Evolutionary conservation across 2,113 vertebrate species (phyloP).

Genomic region (Cisticola juncidis): DNA sequence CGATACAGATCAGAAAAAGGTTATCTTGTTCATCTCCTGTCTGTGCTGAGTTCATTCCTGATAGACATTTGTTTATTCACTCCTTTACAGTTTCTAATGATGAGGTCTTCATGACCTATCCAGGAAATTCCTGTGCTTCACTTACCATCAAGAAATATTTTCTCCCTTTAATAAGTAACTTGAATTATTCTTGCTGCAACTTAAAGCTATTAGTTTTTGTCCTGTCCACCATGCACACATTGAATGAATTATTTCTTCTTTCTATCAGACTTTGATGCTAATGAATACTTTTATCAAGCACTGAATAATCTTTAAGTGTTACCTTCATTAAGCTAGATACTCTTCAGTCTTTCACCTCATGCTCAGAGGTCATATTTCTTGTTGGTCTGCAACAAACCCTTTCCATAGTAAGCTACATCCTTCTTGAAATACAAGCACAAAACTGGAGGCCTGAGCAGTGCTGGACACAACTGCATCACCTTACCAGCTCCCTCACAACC

Average conservation of each 20-base stretch:
- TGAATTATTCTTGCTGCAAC: not conserved
- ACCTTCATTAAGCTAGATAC: not conserved
- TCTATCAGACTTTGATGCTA: not conserved
- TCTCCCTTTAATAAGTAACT: constrained; percentile 43
- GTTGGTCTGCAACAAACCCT: not conserved
- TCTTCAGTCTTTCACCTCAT: not conserved
- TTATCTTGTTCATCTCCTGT: not conserved
- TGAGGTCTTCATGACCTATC: constrained; percentile 39
- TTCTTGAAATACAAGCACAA: not conserved
- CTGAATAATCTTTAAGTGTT: not conserved
- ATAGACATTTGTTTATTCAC: constrained; percentile 22
- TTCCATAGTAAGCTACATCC: not conserved
- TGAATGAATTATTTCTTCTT: not conserved
- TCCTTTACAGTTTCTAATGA: not conserved
- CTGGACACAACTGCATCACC: not conserved
- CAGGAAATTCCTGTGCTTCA: constrained; percentile 52
- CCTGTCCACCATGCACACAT: not conserved
- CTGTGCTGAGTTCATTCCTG: not conserved
- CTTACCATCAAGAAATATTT: constrained; percentile 18
- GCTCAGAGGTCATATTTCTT: not conserved
- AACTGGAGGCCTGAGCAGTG: not conserved
- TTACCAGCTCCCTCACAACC: not conserved
- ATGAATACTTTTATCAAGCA: not conserved
- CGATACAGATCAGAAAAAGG: not conserved
- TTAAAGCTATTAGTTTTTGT: not conserved